phyloP scores from a whole-genome alignment of 2,888 invertebrate genomes.

The Eupeodes latifasciatus region DNA sequence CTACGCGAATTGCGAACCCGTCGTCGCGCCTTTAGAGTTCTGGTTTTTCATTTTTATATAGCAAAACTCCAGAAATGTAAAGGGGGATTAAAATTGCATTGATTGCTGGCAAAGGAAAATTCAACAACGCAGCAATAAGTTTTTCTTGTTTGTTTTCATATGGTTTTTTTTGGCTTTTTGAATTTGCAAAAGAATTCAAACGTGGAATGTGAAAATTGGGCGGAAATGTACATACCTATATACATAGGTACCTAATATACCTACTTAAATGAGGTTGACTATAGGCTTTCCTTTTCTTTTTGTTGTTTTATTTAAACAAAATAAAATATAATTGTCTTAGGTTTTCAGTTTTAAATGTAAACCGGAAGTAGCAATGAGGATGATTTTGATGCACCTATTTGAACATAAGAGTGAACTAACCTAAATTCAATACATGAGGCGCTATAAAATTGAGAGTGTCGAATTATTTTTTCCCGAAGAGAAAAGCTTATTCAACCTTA shows the following conservation, averaged over 20 bases:
- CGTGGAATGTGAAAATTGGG: constrained; percentile 65
- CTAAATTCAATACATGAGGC: too few species aligned
- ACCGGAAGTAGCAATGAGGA: neutral
- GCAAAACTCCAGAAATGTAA: constrained; percentile 19
- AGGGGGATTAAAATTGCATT: constrained; percentile 55
- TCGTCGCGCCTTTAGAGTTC: constrained; percentile 45
- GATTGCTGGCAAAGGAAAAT: constrained; percentile 67
- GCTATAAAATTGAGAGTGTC: too few species aligned
- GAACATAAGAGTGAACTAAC: neutral
- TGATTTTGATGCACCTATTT: neutral
- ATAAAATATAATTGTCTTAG: neutral
- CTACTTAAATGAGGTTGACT: constrained; percentile 28
- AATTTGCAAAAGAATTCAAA: constrained; percentile 49
- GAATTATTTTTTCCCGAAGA: too few species aligned
- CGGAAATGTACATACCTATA: constrained; percentile 54
- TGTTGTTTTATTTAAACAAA: neutral
- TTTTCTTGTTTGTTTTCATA: constrained; percentile 8
- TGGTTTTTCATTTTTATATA: constrained; percentile 18
- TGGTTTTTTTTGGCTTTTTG: constrained; percentile 21
- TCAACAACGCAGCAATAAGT: constrained; percentile 50
- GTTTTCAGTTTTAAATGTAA: neutral
- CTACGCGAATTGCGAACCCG: constrained; percentile 57
- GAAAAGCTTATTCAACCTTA: too few species aligned
- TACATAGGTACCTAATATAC: neutral
- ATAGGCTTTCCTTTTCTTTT: constrained; percentile 16